Conservation (phyloP, 2,888 invertebrate species). For the Drosophila melanocephala region DNA sequence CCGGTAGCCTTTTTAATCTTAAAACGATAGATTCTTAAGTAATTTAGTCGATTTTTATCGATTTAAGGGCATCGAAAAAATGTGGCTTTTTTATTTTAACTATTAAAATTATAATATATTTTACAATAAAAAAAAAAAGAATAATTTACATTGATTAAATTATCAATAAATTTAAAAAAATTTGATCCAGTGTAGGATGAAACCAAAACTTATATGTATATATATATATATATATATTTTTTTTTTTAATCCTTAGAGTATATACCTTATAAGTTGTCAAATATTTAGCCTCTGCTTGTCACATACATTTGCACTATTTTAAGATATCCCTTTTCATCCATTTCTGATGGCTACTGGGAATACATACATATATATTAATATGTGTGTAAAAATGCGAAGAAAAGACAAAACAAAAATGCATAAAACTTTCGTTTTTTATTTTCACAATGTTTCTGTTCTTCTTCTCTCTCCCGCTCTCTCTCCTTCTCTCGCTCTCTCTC, state of each 20-base stretch:
- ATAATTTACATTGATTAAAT: no score
- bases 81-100: no score
- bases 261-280: background rate
- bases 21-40: background rate
- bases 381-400: background rate
- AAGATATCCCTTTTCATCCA: background rate
- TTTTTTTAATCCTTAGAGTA: background rate
- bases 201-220: background rate
- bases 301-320: background rate
- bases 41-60: background rate
- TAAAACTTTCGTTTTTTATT: slow-evolving; percentile 78
- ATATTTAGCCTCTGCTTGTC: background rate
- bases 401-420: slow-evolving; percentile 30
- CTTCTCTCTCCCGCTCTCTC: background rate
- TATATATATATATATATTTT: background rate
- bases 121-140: no score
- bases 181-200: background rate
- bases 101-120: no score
- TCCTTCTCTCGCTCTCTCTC: background rate
- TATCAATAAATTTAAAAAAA: background rate
- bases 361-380: background rate
- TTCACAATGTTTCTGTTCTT: slow-evolving; percentile 39
- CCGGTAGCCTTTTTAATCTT: accelerated
- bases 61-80: background rate
- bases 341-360: background rate